A percentile compares a stretch with the other conserved stretches of the same genome.
phyloP scores from a whole-genome alignment of 2,797 vertebrate species.

The Sebastiscus albofasciatus region DNA sequence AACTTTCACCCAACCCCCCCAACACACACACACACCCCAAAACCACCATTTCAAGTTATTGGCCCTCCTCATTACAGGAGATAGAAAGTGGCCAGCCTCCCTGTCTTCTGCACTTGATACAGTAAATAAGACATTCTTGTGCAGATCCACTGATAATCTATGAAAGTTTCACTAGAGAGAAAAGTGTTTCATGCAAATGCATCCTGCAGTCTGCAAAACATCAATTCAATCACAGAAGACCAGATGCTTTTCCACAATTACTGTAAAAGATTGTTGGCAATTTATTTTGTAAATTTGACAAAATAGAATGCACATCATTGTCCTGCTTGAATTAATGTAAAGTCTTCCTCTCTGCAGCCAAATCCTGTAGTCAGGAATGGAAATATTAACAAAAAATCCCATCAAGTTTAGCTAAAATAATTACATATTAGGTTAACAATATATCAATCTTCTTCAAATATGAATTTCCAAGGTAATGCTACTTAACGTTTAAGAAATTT shows the following conservation, averaged over 20 bases:
- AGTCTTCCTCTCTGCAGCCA: too few relatives aligned
- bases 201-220: background rate
- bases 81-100: background rate
- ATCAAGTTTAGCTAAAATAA: too few relatives aligned
- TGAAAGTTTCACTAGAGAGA: background rate
- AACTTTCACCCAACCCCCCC: constrained; percentile 11
- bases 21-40: constrained; percentile 11
- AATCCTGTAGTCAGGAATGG: too few relatives aligned
- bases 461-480: too few relatives aligned
- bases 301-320: too few relatives aligned
- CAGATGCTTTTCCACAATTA: background rate
- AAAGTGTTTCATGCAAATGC: background rate
- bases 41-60: constrained; percentile 67
- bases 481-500: too few relatives aligned
- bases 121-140: constrained; percentile 13
- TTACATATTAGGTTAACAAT: too few relatives aligned
- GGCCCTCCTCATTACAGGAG: constrained; percentile 72
- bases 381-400: too few relatives aligned
- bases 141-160: constrained; percentile 13
- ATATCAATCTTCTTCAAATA: too few relatives aligned
- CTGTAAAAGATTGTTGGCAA: background rate
- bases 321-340: too few relatives aligned
- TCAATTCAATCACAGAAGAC: background rate
- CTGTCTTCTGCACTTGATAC: constrained; percentile 8
- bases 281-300: too few relatives aligned